Conservation (phyloP, 53 echinoderm and acorn worm species). For the Holothuria scabra region DNA sequence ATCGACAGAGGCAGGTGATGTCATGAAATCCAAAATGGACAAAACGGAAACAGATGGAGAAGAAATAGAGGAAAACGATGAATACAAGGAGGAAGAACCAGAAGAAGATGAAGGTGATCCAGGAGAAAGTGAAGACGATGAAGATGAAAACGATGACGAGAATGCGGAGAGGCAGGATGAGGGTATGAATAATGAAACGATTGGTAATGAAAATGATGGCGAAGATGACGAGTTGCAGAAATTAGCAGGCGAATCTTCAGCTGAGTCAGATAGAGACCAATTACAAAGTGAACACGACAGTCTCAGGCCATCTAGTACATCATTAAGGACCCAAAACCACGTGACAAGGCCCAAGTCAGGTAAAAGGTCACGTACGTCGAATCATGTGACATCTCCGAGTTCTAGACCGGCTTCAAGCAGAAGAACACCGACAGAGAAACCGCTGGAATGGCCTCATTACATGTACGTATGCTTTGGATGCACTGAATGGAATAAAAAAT, state of each 20-base stretch:
- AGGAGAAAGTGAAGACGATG: neutral
- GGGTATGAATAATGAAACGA: slow-evolving; percentile 19
- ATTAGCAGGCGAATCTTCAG: neutral
- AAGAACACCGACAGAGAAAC: slow-evolving; percentile 62
- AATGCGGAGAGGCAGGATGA: neutral
- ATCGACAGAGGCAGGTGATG: slow-evolving; percentile 57
- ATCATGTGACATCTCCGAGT: slow-evolving; percentile 59
- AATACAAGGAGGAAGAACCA: slow-evolving; percentile 35
- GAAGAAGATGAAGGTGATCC: slow-evolving; percentile 14
- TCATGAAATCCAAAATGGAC: slow-evolving; percentile 36
- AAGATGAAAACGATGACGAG: slow-evolving; percentile 46
- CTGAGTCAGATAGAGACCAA: neutral
- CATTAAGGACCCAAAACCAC: neutral
- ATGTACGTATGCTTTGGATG: slow-evolving; percentile 55
- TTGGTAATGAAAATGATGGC: neutral
- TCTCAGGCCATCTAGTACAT: neutral
- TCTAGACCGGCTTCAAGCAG: slow-evolving; percentile 54
- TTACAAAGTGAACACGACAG: too few relatives aligned
- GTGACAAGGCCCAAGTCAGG: neutral
- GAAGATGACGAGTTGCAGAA: too few relatives aligned
- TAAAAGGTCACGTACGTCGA: neutral
- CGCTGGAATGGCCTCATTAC: slow-evolving; percentile 85
- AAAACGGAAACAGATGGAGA: slow-evolving; percentile 24
- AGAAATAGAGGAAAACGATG: slow-evolving; percentile 27
- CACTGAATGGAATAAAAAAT: too few relatives aligned